Evolutionary conservation across 2,113 vertebrate genomes (phyloP).

Genomic region (Misgurnus mizolepis): DNA sequence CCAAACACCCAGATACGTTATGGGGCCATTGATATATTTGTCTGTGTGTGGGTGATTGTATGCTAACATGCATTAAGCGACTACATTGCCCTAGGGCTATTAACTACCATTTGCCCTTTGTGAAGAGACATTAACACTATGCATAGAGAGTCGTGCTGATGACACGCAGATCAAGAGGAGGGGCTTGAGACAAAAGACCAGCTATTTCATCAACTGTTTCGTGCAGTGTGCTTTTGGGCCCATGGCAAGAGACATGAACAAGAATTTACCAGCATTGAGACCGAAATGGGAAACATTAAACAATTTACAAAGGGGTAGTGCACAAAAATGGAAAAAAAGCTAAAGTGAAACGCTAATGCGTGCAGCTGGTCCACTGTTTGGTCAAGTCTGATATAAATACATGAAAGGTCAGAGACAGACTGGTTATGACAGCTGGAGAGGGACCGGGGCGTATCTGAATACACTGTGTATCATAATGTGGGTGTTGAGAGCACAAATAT

Average conservation of each 20-base stretch:
- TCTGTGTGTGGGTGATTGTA: background rate
- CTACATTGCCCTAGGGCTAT: constrained; percentile 51
- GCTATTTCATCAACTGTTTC: constrained; percentile 56
- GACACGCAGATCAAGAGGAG: constrained; percentile 54
- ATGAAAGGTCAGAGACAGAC: constrained; percentile 1
- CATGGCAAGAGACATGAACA: constrained; percentile 63
- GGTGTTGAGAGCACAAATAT: constrained; percentile 45
- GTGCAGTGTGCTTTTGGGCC: constrained; percentile 56
- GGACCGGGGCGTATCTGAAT: constrained; percentile 31
- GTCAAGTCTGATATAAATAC: constrained; percentile 15
- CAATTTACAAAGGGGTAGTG: constrained; percentile 56
- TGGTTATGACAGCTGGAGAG: constrained; percentile 26
- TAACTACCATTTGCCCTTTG: constrained; percentile 42
- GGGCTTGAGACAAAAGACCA: constrained; percentile 64
- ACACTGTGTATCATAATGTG: constrained; percentile 34
- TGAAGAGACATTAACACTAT: constrained; percentile 49
- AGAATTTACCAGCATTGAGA: constrained; percentile 62
- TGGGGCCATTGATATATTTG: background rate
- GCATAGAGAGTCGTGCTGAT: constrained; percentile 37
- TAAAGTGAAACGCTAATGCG: constrained; percentile 54
- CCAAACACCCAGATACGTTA: background rate
- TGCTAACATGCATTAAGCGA: constrained; percentile 14
- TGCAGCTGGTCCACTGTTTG: constrained; percentile 43
- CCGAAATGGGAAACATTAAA: constrained; percentile 65
- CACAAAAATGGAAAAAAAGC: constrained; percentile 63